A percentile compares a stretch with the other conserved stretches of the same genome.
Evolutionary conservation across 2,797 vertebrate species (phyloP).

Genomic region (Lagodon rhomboides): DNA sequence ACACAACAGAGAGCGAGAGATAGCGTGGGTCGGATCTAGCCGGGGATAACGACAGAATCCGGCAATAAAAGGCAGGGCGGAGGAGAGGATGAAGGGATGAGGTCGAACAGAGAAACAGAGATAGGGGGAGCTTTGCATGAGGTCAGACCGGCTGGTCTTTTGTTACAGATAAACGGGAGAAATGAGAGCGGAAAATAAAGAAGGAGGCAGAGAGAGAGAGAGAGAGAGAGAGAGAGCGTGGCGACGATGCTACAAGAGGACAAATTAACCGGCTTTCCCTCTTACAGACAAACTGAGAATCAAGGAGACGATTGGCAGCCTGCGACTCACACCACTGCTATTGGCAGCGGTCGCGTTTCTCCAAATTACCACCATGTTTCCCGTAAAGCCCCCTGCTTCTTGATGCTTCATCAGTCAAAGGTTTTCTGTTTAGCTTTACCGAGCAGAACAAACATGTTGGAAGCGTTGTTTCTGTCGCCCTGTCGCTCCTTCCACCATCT

Average conservation of each 20-base stretch:
- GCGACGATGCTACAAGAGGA: conserved; percentile 47
- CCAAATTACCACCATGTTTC: conserved; percentile 56
- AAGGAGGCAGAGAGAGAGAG: conserved; percentile 7
- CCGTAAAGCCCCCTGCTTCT: conserved; percentile 39
- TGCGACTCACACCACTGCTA: conserved; percentile 48
- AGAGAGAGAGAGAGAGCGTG: conserved; percentile 10
- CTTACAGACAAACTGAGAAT: conserved; percentile 42
- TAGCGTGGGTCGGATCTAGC: conserved; percentile 59
- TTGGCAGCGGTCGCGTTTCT: conserved; percentile 46
- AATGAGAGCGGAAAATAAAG: conserved; percentile 45
- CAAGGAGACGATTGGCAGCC: conserved; percentile 43
- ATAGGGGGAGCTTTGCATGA: conserved; percentile 65
- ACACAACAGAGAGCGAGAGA: conserved; percentile 55
- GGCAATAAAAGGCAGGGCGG: conserved; percentile 65
- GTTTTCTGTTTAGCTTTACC: conserved; percentile 67
- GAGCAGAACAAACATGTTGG: conserved; percentile 65
- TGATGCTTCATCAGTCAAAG: conserved; percentile 64
- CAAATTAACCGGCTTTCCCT: conserved; percentile 47
- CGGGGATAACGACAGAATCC: conserved; percentile 66
- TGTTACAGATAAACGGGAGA: conserved; percentile 61
- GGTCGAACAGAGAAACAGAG: conserved; percentile 54
- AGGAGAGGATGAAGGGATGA: conserved; percentile 73
- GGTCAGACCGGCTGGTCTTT: conserved; percentile 54
- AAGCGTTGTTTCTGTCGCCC: conserved; percentile 66
- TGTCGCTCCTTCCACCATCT: conserved; percentile 68